These are phyloP conservation scores for western clawed frog (Xenopus tropicalis) DNA, from an alignment of 2,113 vertebrate genomes.

Conservation along the genomic window DNA sequence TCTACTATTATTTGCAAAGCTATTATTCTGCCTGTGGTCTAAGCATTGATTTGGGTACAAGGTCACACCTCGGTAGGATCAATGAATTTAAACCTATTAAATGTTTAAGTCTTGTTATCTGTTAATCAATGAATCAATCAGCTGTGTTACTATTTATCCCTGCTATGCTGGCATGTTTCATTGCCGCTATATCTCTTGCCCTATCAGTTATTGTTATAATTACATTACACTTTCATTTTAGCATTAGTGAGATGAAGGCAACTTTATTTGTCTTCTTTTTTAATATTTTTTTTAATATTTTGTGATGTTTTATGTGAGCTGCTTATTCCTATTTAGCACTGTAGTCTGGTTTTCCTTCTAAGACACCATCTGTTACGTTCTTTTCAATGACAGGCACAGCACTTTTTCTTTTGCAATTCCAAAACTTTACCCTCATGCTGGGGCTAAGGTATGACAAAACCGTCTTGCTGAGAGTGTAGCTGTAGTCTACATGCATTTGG, in stretches of 20 bases:
- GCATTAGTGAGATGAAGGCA: too few relatives aligned
- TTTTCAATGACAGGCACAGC: constrained; percentile 17
- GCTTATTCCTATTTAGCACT: constrained; percentile 5
- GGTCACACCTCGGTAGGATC: constrained; percentile 16
- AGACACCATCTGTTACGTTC: constrained; percentile 38
- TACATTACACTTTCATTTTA: too few relatives aligned
- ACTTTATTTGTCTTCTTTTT: too few relatives aligned
- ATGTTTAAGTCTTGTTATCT: background rate
- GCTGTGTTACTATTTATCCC: too few relatives aligned
- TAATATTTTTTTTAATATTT: too few relatives aligned
- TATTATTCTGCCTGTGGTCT: constrained; percentile 2
- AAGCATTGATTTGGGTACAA: constrained; percentile 8
- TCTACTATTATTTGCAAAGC: background rate
- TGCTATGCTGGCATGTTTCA: too few relatives aligned
- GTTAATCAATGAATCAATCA: constrained; percentile 34
- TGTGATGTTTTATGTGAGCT: background rate
- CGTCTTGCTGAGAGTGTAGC: background rate
- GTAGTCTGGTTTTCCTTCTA: constrained; percentile 15
- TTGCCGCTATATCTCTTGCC: too few relatives aligned
- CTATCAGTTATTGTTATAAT: too few relatives aligned
- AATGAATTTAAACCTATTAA: constrained; percentile 14
- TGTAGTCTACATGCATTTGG: constrained; percentile 1
- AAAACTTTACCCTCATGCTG: constrained; percentile 8
- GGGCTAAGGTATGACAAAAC: constrained; percentile 19
- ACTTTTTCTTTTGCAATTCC: constrained; percentile 10